Base-by-base conservation (phyloP, 2,888 invertebrate species). In the Eustalomyia histrio region DNA sequence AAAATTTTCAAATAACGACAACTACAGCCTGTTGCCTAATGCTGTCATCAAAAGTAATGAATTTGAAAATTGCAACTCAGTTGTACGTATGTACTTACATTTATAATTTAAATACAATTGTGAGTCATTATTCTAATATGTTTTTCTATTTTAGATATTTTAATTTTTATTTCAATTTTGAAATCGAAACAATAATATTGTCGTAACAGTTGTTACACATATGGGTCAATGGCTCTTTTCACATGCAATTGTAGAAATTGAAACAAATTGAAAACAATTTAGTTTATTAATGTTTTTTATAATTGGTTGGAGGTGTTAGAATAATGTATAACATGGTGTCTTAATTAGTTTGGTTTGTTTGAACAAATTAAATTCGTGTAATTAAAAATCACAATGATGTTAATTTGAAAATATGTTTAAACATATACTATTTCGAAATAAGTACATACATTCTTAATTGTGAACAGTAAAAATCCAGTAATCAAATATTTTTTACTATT, bases 171-270 rank as follows among this genome's bases (percentile, higher is more conserved):
- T 10, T 39, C 10, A 39, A 39, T 39, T 39, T n/a, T 47, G 6
- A 47, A 47, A 47, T 47, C 43, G n/a, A 47, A 47, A 47, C n/a
- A n/a, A n/a, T n/a, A 14, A 47, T 14, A 4, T 47, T 47, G 43
- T 39, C 39, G 39, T n/a, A 47, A 47, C n/a, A 47, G 14, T 47
- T 47, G 14, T 39, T 67, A 12, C 12, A 35, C 65, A 72, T 55
- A 47, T 68, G 64, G 76, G 76, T 63, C 80, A 76, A 71, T 76
- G 76, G 55, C 76, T 29, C 7, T 72, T 67, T 6, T 57, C 18
- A 69, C 3, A 29, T 24, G 12, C 12, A 29, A 29, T 29, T 29
- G 3, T 29, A 69, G 10, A 33, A 60, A 39, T 39, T 12, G 12
- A 39, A 39, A 39, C 39, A 39, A 39, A 39, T 39, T 39, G 39